Base-by-base conservation (phyloP, 2,113 vertebrate genomes). In the Dicerorhinus sumatrensis region DNA sequence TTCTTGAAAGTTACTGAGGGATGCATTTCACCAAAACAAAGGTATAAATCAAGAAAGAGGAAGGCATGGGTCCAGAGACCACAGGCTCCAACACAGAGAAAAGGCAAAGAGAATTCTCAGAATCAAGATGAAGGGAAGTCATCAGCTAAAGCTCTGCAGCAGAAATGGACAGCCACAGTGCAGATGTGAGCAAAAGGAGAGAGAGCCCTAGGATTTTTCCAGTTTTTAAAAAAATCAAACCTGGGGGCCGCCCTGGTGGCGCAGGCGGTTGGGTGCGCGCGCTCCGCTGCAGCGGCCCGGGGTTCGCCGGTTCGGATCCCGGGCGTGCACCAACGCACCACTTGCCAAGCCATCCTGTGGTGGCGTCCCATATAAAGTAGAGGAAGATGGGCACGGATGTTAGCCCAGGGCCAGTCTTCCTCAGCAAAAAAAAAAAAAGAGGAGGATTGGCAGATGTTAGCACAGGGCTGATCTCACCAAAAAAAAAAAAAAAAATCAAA, bases 11-110 rank as follows among this genome's bases (percentile, higher is more conserved):
- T 69, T 91, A 77, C 20, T 27, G 56, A 88, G 54, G 70, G 39
- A 88, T 88, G 51, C 54, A 84, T 76, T 54, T 94, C 60, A 95
- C 58, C 33, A 51, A 96, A 97, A 92, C 48, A 79, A 95, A 80
- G 25, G 29, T 63, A 21, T 73, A 56, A 87, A 80, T 8, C 11
- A 8, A 86, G 63, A 81, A 60, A 81, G 76, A 58, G 1, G 39
- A 60, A 46, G n/a, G 23, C 77, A 60, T 4, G 25, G 39, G n/a
- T 54, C 6, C 33, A 70, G 83, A 82, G 25, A 77, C 29, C 27
- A 75, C 23, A 33, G 77, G 51, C 51, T 27, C 62, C 65, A 60
- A 23, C 11, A 89, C 16, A 89, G n/a, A 42, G 29, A 77, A 69
- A 90, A 36, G 36, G 39, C 56, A 76, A 27, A 79, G 62, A 33